Base-by-base conservation (phyloP, 2,888 invertebrate genomes). In the Dasypolia templi region DNA sequence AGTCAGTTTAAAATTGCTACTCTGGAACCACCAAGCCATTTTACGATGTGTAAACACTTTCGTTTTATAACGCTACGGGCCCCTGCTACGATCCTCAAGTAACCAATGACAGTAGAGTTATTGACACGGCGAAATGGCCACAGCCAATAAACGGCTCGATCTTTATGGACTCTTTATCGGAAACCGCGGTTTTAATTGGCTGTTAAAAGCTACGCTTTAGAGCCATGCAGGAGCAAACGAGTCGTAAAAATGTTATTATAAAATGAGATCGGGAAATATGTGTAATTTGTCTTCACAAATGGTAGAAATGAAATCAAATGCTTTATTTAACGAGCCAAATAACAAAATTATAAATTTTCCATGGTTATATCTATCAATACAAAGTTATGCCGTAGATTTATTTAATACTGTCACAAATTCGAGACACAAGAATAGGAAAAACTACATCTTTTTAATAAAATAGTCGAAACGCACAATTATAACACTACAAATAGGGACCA, bases 111-210 rank as follows among this genome's bases (percentile, higher is more conserved):
- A 76, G 71, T 51, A 46, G 59, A 61, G 14, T 53, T 75, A 79
- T 75, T 69, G 69, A 69, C 53, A 72, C 78, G 79, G 74, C 75
- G 72, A 65, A 79, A 65, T 75, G 68, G 69, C 65, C 68, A 11
- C 80, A 72, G 72, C 77, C 78, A 77, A 76, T 81, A 74, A 72
- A 79, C 75, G 73, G 44, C 29, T 49, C 75, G 39, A 68, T 49
- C 76, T 72, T 80, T 78, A 79, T 63, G 29, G 72, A 35, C 62
- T n/a, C 56, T 66, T 69, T 74, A 77, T 66, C 58, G 76, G 71
- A 67, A 68, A 59, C 67, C 69, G 56, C 59, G 62, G 78, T 62
- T 75, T 75, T 82, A 72, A 82, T 82, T 76, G 82, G 55, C 83
- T 76, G 66, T 75, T 81, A 77, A 75, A 64, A 74, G 70, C 71